A percentile compares a stretch with the other conserved stretches of the same genome.
Evolutionary conservation across 1,140 invertebrate species (phyloP).

Genomic region (Leptinotarsa texana): DNA sequence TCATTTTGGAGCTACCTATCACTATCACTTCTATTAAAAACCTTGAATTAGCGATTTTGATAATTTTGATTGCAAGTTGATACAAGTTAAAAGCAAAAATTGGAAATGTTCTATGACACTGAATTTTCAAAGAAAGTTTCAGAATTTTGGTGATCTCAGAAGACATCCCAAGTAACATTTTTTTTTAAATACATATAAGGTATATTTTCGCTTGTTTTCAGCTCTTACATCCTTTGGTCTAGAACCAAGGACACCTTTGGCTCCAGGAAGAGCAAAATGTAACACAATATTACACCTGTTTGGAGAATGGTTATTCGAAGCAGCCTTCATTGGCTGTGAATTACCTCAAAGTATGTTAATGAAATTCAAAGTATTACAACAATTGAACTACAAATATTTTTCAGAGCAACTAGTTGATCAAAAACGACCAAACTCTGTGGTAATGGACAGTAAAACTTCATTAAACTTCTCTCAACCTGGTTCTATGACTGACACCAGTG

Average conservation of each 20-base stretch:
- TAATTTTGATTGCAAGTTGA: too few relatives aligned
- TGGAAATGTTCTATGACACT: too few relatives aligned
- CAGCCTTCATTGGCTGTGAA: constrained; percentile 82
- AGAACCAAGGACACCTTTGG: constrained; percentile 59
- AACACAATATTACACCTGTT: constrained; percentile 92
- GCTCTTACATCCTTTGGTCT: constrained; percentile 55
- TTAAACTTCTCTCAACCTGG: constrained; percentile 59
- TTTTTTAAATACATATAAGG: too few relatives aligned
- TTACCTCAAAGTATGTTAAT: constrained; percentile 50
- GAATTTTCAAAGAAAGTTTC: too few relatives aligned
- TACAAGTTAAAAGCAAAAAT: too few relatives aligned
- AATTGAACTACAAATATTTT: background rate
- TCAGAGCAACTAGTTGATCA: constrained; percentile 31
- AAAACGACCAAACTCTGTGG: constrained; percentile 51
- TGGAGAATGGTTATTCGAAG: constrained; percentile 96
- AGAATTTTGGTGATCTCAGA: too few relatives aligned
- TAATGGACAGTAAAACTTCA: constrained; percentile 49
- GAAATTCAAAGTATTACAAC: background rate
- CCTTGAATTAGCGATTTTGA: too few relatives aligned
- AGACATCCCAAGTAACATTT: too few relatives aligned
- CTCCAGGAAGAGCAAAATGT: constrained; percentile 82
- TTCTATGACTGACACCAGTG: constrained; percentile 59
- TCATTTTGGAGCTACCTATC: too few relatives aligned
- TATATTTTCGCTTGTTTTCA: constrained; percentile 19
- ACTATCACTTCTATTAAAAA: too few relatives aligned